Percentiles rank a stretch among this genome's conserved stretches.
phyloP scores from a whole-genome alignment of 2,113 vertebrate genomes.

The Noctilio leporinus region DNA sequence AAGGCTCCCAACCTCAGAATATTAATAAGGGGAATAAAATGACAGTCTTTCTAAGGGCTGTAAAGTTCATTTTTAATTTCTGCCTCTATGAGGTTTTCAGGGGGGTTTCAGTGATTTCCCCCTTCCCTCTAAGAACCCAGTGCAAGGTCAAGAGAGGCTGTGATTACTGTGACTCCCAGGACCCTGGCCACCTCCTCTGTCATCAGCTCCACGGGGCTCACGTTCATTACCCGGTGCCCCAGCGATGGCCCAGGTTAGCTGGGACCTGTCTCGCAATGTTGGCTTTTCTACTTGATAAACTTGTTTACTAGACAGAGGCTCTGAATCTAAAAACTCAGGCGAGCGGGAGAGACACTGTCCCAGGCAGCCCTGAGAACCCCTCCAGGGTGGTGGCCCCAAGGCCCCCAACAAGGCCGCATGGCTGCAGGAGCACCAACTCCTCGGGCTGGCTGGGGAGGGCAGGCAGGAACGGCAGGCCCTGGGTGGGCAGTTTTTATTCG shows the following conservation, averaged over 20 bases:
- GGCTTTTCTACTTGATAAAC: conserved; percentile 66
- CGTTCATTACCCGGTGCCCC: conserved; percentile 73
- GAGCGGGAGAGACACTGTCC: neutral
- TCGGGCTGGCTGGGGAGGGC: neutral
- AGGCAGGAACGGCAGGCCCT: neutral
- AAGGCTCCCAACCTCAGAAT: conserved; percentile 99
- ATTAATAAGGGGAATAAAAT: conserved; percentile 99
- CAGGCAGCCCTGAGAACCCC: neutral
- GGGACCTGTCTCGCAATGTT: conserved; percentile 74
- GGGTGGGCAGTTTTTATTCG: neutral
- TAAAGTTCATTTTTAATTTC: conserved; percentile 99
- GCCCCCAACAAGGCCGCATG: accelerated
- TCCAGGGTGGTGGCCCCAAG: neutral
- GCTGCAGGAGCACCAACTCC: neutral
- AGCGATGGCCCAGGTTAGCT: conserved; percentile 77
- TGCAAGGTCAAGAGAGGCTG: conserved; percentile 80
- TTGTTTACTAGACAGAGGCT: conserved; percentile 71
- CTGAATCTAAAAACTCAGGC: conserved; percentile 30
- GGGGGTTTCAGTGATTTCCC: conserved; percentile 73
- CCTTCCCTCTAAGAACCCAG: conserved; percentile 75
- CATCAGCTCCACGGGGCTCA: conserved; percentile 76
- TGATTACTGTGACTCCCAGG: conserved; percentile 78
- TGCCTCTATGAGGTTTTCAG: conserved; percentile 84
- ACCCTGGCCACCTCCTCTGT: conserved; percentile 76
- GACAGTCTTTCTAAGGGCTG: conserved; percentile 95